A percentile compares a stretch with the other conserved stretches of the same genome.
Evolutionary conservation across 2,888 invertebrate genomes (phyloP).

Genomic region (Pinctada fucata): DNA sequence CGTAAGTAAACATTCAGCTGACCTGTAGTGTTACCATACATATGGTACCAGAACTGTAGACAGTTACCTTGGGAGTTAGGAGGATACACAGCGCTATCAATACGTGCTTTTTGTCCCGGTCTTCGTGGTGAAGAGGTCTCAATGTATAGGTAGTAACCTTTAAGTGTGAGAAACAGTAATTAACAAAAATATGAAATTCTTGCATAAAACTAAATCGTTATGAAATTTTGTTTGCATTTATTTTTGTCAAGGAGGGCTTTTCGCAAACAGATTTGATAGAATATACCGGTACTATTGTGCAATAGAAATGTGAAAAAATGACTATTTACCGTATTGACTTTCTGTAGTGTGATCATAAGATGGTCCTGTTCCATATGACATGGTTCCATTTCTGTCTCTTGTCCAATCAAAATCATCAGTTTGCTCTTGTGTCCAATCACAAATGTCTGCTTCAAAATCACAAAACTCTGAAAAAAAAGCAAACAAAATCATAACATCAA

Average conservation of each 20-base stretch:
- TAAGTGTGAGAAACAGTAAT: not conserved
- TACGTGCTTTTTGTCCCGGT: conserved; percentile 80
- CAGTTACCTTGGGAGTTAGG: conserved; percentile 54
- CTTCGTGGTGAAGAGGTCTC: conserved; percentile 78
- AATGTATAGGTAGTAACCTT: conserved; percentile 69
- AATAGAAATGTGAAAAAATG: not conserved
- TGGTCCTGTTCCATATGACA: conserved; percentile 58
- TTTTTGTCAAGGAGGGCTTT: no score
- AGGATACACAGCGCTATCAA: conserved; percentile 56
- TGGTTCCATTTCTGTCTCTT: conserved; percentile 56
- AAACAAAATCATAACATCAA: not conserved
- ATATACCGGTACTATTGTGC: no score
- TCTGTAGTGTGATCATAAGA: conserved; percentile 65
- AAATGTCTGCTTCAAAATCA: conserved; percentile 69
- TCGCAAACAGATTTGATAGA: no score
- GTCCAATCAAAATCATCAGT: conserved; percentile 67
- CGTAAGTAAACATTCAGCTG: conserved; percentile 64
- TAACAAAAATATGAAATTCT: not conserved
- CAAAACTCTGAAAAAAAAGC: conserved; percentile 53
- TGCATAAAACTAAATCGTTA: not conserved
- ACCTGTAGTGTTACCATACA: conserved; percentile 65
- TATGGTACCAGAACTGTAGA: conserved; percentile 74
- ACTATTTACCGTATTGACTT: conserved; percentile 52
- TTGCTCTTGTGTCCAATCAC: conserved; percentile 64
- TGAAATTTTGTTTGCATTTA: not conserved